These are phyloP conservation scores for Tiphia femorata DNA, from an alignment of 2,888 invertebrate species.

Conservation along the genomic window DNA sequence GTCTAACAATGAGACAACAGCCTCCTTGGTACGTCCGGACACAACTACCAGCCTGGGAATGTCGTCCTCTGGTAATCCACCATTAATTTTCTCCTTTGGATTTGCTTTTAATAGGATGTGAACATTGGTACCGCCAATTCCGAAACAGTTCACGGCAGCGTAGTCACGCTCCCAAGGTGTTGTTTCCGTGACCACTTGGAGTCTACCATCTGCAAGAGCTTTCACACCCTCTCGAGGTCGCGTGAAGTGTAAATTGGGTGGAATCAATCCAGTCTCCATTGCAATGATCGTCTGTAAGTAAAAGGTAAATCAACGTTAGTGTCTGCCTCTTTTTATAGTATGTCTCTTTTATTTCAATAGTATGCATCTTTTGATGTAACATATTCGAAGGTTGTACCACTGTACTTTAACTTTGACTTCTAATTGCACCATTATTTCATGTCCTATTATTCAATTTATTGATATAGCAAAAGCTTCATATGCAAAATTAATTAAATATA, in stretches of 20 bases:
- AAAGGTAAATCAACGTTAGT: too few species aligned
- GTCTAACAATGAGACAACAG: constrained; percentile 76
- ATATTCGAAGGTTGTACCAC: too few species aligned
- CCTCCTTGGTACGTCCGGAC: constrained; percentile 86
- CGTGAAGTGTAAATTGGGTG: constrained; percentile 88
- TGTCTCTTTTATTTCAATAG: too few species aligned
- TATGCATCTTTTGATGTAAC: too few species aligned
- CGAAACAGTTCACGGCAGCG: constrained; percentile 91
- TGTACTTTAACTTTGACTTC: background rate
- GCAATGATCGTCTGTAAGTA: constrained; percentile 76
- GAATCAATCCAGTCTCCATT: constrained; percentile 83
- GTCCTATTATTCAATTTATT: too few species aligned
- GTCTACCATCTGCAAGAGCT: constrained; percentile 74
- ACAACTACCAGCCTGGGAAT: constrained; percentile 80
- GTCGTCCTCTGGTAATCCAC: constrained; percentile 75
- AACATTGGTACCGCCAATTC: constrained; percentile 92
- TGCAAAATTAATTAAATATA: background rate
- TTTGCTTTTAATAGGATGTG: constrained; percentile 78
- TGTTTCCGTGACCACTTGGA: constrained; percentile 81
- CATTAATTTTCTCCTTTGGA: constrained; percentile 74
- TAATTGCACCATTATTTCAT: too few species aligned
- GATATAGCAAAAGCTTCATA: background rate
- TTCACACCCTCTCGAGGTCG: constrained; percentile 75
- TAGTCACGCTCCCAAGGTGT: constrained; percentile 79
- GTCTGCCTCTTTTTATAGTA: too few species aligned